Percentiles rank a stretch among this genome's conserved stretches.
phyloP scores from a whole-genome alignment of 2,888 invertebrate genomes.

The Tiliacea citrago region DNA sequence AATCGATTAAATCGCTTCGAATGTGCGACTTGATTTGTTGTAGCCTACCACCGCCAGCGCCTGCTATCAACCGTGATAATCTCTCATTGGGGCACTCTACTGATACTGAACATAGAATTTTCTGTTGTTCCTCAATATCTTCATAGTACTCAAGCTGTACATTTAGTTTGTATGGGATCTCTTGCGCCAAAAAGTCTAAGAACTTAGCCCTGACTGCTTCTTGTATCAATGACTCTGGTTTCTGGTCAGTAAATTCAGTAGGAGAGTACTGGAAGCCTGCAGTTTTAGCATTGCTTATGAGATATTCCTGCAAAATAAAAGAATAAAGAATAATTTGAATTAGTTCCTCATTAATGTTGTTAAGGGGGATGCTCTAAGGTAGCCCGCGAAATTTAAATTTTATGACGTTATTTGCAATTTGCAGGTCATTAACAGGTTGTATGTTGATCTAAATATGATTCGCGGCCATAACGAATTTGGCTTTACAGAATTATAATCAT shows the following conservation, averaged over 20 bases:
- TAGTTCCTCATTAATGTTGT: neutral
- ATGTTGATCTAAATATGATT: too few species aligned
- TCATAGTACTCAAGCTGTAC: conserved; percentile 93
- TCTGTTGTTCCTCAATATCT: conserved; percentile 87
- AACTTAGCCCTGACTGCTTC: conserved; percentile 95
- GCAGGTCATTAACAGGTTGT: too few species aligned
- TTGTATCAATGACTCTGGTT: conserved; percentile 92
- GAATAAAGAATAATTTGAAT: neutral
- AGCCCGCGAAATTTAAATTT: too few species aligned
- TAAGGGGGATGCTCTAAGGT: too few species aligned
- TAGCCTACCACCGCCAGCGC: conserved; percentile 93
- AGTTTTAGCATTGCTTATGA: conserved; percentile 92
- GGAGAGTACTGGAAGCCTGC: conserved; percentile 93
- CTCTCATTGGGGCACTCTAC: conserved; percentile 92
- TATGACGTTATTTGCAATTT: too few species aligned
- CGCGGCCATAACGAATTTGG: too few species aligned
- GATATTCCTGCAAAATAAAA: conserved; percentile 91
- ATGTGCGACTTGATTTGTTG: conserved; percentile 92
- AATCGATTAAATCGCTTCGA: conserved; percentile 92
- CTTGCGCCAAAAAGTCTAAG: conserved; percentile 95
- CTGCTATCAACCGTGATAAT: conserved; percentile 92
- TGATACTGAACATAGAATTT: conserved; percentile 88
- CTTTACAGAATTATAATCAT: too few species aligned
- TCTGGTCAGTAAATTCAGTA: conserved; percentile 93
- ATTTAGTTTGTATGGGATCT: conserved; percentile 95